Conservation (phyloP, 2,113 vertebrate species). For the Macaca fascicularis region T2T-MFA8v1.1 NC_088386.1:68971001-68971500, state of each 20-base stretch:
- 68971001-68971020: neutral
- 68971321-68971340: neutral
- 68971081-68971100: neutral
- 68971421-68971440: constrained; percentile 61
- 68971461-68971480: constrained; percentile 45
- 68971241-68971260: neutral
- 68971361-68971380: constrained; percentile 62
- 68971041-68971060: neutral
- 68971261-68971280: neutral
- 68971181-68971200: neutral
- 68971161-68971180: neutral
- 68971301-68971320: neutral
- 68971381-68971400: constrained; percentile 52
- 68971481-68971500: constrained; percentile 41
- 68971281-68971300: neutral
- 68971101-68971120: neutral
- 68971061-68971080: neutral
- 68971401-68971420: constrained; percentile 67
- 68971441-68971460: constrained; percentile 49
- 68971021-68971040: neutral
- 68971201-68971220: neutral
- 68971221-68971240: neutral
- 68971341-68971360: constrained; percentile 25
- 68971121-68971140: neutral
- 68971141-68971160: neutral